Percentiles rank a stretch among this genome's conserved stretches.
These are phyloP conservation scores for Hoplostethus atlanticus DNA, from an alignment of 2,797 vertebrate genomes.

Conservation along the genomic window DNA sequence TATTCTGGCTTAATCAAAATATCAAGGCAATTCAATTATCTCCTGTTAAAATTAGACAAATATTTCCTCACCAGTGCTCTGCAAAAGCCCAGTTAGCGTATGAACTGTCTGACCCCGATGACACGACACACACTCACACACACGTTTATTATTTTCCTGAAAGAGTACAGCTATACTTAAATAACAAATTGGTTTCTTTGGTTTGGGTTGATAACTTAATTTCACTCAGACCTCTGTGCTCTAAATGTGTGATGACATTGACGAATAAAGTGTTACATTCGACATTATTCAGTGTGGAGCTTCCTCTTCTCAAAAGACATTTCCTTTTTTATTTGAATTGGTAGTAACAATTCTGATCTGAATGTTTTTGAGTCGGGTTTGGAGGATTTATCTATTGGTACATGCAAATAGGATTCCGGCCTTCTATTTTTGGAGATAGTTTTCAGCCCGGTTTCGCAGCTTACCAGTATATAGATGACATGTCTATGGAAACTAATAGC, in stretches of 20 bases:
- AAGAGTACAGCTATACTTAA: background rate
- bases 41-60: conserved; percentile 81
- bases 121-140: conserved; percentile 14
- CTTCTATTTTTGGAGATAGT: conserved; percentile 52
- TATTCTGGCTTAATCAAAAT: conserved; percentile 67
- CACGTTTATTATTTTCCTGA: background rate
- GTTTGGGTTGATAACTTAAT: background rate
- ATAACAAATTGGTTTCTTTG: background rate
- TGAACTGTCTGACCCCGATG: conserved; percentile 64
- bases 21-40: conserved; percentile 79
- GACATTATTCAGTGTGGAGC: background rate
- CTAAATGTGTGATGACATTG: conserved; percentile 4
- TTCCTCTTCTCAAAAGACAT: conserved; percentile 2
- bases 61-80: conserved; percentile 70
- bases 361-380: conserved; percentile 2
- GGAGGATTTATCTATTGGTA: conserved; percentile 32
- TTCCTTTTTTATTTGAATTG: conserved; percentile 16
- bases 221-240: conserved; percentile 3
- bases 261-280: conserved; percentile 1
- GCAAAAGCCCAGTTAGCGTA: conserved; percentile 38
- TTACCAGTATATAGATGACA: conserved; percentile 23
- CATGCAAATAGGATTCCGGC: conserved; percentile 45
- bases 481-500: conserved; percentile 24
- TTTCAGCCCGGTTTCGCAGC: conserved; percentile 54
- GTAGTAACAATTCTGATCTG: background rate